Conservation (phyloP, 1,140 invertebrate genomes). For the Zaprionus vittiger region DNA sequence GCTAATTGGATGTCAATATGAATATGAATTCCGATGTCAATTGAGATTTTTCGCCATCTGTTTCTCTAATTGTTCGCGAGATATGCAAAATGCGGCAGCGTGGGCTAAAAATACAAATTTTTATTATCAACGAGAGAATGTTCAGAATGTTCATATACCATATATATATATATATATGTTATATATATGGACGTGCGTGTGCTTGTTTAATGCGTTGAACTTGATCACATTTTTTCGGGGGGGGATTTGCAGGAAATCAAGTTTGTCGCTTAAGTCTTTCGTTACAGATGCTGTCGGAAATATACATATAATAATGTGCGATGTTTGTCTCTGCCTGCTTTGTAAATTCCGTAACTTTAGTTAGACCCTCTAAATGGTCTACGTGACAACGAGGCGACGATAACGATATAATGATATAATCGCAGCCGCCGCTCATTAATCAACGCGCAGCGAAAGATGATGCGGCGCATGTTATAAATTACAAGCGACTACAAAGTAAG, state of each 20-base stretch:
- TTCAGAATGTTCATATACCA: constrained; percentile 1
- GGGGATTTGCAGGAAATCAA: constrained; percentile 59
- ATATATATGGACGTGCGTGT: background rate
- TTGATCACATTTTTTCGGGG: constrained; percentile 38
- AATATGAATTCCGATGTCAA: constrained; percentile 50
- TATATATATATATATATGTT: background rate
- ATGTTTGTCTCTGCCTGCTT: background rate
- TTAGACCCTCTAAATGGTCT: constrained; percentile 33
- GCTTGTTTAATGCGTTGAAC: constrained; percentile 52
- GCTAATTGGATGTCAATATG: constrained; percentile 46
- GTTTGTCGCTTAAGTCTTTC: constrained; percentile 78
- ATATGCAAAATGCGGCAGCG: background rate
- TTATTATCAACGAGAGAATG: background rate
- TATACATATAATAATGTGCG: constrained; percentile 22
- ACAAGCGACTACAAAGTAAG: constrained; percentile 10
- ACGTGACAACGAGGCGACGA: constrained; percentile 45
- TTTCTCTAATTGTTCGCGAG: constrained; percentile 6
- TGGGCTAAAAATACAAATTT: constrained; percentile 9
- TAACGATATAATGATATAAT: constrained; percentile 20
- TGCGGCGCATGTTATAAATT: constrained; percentile 33
- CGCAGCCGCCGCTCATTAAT: constrained; percentile 39
- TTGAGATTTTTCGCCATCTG: background rate
- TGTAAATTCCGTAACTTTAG: constrained; percentile 29
- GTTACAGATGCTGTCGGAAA: constrained; percentile 43
- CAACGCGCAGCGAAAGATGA: constrained; percentile 37